Evolutionary conservation across 2,888 invertebrate species (phyloP).

Genomic region (Lochmaea crataegi): DNA sequence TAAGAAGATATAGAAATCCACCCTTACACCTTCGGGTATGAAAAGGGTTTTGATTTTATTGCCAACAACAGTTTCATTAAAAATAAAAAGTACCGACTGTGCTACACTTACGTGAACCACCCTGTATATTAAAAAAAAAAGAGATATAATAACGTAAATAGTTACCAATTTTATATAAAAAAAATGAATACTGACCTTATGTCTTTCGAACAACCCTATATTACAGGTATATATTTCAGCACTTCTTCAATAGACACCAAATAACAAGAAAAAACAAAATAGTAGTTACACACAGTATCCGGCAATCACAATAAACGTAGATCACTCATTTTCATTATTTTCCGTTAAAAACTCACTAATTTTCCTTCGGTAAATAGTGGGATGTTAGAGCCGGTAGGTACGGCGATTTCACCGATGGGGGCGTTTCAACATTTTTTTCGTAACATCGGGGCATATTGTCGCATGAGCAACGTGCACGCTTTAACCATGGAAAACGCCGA

Average conservation of each 20-base stretch:
- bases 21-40: too few species aligned
- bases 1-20: too few species aligned
- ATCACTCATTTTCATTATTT: conserved; percentile 23
- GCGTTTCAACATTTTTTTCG: conserved; percentile 46
- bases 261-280: conserved; percentile 21
- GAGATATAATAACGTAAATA: too few species aligned
- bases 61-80: too few species aligned
- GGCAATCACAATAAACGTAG: neutral
- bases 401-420: conserved; percentile 43
- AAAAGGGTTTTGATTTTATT: too few species aligned
- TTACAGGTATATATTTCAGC: neutral
- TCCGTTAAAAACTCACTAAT: conserved; percentile 8
- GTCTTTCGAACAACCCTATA: conserved; percentile 18
- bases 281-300: neutral
- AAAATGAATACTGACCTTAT: conserved; percentile 16
- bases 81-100: too few species aligned
- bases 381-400: conserved; percentile 36
- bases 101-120: too few species aligned
- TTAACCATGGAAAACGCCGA: conserved; percentile 50
- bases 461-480: conserved; percentile 45
- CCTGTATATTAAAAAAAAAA: too few species aligned
- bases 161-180: neutral
- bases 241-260: conserved; percentile 4
- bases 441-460: conserved; percentile 35
- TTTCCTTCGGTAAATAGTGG: conserved; percentile 22